These are phyloP conservation scores for Epicampocera succincta DNA, from an alignment of 2,888 invertebrate genomes.

Conservation along the genomic window DNA sequence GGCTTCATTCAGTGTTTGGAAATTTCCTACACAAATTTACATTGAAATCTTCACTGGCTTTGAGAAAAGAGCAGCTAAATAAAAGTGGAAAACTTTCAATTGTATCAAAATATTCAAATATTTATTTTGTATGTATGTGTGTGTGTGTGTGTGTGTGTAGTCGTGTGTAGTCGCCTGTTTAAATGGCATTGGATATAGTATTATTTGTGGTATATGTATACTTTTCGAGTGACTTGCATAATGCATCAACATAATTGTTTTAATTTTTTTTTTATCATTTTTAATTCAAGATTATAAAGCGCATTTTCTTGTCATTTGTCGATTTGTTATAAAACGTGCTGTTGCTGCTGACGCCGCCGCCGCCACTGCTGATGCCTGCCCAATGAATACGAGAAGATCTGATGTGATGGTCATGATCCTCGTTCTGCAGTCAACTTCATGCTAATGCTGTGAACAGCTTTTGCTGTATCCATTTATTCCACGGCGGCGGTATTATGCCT, in stretches of 20 bases:
- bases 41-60: neutral
- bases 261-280: slow-evolving; percentile 76
- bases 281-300: slow-evolving; percentile 79
- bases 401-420: slow-evolving; percentile 35
- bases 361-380: slow-evolving; percentile 13
- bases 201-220: slow-evolving; percentile 13
- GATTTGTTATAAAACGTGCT: slow-evolving; percentile 73
- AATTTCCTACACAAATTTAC: neutral
- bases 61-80: neutral
- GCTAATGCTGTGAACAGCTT: slow-evolving; percentile 13
- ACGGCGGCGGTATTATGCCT: slow-evolving; percentile 60
- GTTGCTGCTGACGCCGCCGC: slow-evolving; percentile 44
- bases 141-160: too few species aligned
- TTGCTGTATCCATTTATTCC: slow-evolving; percentile 1
- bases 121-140: too few species aligned
- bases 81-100: slow-evolving; percentile 30
- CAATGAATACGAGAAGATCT: slow-evolving; percentile 22
- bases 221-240: slow-evolving; percentile 26
- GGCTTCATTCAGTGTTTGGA: neutral
- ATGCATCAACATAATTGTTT: slow-evolving; percentile 55
- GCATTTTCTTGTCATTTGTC: slow-evolving; percentile 80
- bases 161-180: too few species aligned
- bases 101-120: slow-evolving; percentile 16
- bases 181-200: slow-evolving; percentile 12
- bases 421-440: slow-evolving; percentile 10